phyloP scores from a whole-genome alignment of 1,140 invertebrate genomes.

The Drosophila paulistorum region DNA sequence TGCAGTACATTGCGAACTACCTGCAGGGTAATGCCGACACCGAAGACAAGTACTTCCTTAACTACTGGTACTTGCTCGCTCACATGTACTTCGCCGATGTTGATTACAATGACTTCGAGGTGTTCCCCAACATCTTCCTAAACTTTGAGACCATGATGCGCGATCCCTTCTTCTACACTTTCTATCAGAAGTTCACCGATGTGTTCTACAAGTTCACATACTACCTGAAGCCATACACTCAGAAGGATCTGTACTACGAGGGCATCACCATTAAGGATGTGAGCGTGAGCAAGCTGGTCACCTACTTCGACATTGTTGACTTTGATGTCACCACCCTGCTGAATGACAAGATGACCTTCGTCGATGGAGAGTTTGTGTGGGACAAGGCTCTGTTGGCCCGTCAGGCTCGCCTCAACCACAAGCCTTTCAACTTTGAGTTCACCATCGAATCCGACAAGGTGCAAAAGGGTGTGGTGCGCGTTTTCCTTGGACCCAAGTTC shows the following conservation, averaged over 20 bases:
- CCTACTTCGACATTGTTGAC: slow-evolving; percentile 89
- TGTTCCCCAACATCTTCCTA: slow-evolving; percentile 83
- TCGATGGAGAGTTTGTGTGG: slow-evolving; percentile 73
- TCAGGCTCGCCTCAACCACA: slow-evolving; percentile 86
- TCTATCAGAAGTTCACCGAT: slow-evolving; percentile 85
- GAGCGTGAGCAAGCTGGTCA: slow-evolving; percentile 86
- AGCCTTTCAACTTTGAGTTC: slow-evolving; percentile 86
- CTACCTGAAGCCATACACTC: slow-evolving; percentile 85
- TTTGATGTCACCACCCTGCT: slow-evolving; percentile 87
- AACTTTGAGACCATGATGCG: slow-evolving; percentile 86
- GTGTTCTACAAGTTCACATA: slow-evolving; percentile 84
- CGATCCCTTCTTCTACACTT: slow-evolving; percentile 87
- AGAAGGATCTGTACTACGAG: slow-evolving; percentile 85
- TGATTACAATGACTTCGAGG: slow-evolving; percentile 55
- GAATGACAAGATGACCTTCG: slow-evolving; percentile 81
- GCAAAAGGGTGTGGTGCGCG: slow-evolving; percentile 84
- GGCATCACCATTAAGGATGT: slow-evolving; percentile 87
- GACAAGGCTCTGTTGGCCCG: slow-evolving; percentile 77
- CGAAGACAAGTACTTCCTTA: slow-evolving; percentile 85
- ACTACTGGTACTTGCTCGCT: slow-evolving; percentile 84
- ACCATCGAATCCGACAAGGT: slow-evolving; percentile 83
- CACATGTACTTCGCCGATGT: slow-evolving; percentile 83
- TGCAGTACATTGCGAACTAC: slow-evolving; percentile 87
- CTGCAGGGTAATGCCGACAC: slow-evolving; percentile 88
- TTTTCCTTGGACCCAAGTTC: slow-evolving; percentile 86